phyloP scores from a whole-genome alignment of 1,140 invertebrate genomes.

The Zaprionus tsacasi region DNA sequence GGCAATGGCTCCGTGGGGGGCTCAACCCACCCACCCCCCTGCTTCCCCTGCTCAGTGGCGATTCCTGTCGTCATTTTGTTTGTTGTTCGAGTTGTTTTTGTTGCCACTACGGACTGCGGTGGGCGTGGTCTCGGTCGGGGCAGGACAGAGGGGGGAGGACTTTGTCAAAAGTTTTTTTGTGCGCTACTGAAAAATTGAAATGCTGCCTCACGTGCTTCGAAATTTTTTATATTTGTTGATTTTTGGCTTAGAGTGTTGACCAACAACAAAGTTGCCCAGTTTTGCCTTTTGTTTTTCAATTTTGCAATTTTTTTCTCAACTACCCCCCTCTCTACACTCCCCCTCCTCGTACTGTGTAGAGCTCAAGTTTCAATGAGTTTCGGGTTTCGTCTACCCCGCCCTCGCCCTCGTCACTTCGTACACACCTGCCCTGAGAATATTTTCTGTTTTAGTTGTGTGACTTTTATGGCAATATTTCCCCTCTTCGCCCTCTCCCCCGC shows the following conservation, averaged over 20 bases:
- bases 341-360: neutral
- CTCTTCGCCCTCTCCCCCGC: too few relatives aligned
- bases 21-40: slow-evolving; percentile 23
- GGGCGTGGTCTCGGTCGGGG: slow-evolving; percentile 41
- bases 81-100: slow-evolving; percentile 29
- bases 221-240: slow-evolving; percentile 82
- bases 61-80: slow-evolving; percentile 67
- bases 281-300: slow-evolving; percentile 81
- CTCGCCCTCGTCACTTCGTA: neutral
- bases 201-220: slow-evolving; percentile 75
- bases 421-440: slow-evolving; percentile 1
- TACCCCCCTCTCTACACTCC: neutral
- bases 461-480: slow-evolving; percentile 45
- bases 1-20: slow-evolving; percentile 66
- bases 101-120: slow-evolving; percentile 16
- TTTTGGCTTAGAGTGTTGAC: slow-evolving; percentile 83
- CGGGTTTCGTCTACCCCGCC: slow-evolving; percentile 7
- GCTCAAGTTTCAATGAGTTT: slow-evolving; percentile 58
- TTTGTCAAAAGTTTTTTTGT: slow-evolving; percentile 72
- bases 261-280: slow-evolving; percentile 77
- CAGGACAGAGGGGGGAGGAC: neutral
- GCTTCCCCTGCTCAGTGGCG: slow-evolving; percentile 21
- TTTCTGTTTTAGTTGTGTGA: slow-evolving; percentile 46
- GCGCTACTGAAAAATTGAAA: slow-evolving; percentile 77
- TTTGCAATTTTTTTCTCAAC: slow-evolving; percentile 50